A percentile compares a stretch with the other conserved stretches of the same genome.
These are phyloP conservation scores for Habropoda laboriosa DNA, from an alignment of 1,140 invertebrate species.

Conservation along the genomic window DNA sequence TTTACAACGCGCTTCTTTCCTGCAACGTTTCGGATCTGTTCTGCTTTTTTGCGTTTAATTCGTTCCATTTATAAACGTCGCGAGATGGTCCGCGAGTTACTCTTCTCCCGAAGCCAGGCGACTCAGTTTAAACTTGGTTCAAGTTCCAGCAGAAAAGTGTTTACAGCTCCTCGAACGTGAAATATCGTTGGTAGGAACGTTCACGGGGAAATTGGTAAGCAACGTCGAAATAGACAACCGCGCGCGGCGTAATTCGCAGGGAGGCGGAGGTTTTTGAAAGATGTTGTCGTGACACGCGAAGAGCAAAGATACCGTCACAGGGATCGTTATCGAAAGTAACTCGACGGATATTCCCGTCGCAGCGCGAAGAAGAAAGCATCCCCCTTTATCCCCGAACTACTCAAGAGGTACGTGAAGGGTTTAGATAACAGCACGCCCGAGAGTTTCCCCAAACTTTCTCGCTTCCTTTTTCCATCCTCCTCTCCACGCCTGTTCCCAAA, in stretches of 20 bases:
- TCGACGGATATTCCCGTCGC: constrained; percentile 46
- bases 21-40: background rate
- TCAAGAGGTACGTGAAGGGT: constrained; percentile 61
- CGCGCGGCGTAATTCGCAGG: too few relatives aligned
- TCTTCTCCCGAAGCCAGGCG: too few relatives aligned
- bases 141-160: too few relatives aligned
- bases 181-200: too few relatives aligned
- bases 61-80: background rate
- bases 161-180: too few relatives aligned
- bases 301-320: constrained; percentile 13
- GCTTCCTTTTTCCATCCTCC: constrained; percentile 41
- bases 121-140: too few relatives aligned
- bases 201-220: too few relatives aligned
- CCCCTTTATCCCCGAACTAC: constrained; percentile 60
- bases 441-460: constrained; percentile 64
- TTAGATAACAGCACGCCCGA: constrained; percentile 64
- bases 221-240: too few relatives aligned
- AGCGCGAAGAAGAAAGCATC: constrained; percentile 33
- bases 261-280: constrained; percentile 7
- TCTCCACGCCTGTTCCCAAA: constrained; percentile 18
- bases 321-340: constrained; percentile 53
- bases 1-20: background rate
- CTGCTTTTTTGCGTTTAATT: background rate
- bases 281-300: background rate
- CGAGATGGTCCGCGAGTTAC: too few relatives aligned